Base-by-base conservation (phyloP, 1,140 invertebrate species). In the Hycleus phaleratus region DNA sequence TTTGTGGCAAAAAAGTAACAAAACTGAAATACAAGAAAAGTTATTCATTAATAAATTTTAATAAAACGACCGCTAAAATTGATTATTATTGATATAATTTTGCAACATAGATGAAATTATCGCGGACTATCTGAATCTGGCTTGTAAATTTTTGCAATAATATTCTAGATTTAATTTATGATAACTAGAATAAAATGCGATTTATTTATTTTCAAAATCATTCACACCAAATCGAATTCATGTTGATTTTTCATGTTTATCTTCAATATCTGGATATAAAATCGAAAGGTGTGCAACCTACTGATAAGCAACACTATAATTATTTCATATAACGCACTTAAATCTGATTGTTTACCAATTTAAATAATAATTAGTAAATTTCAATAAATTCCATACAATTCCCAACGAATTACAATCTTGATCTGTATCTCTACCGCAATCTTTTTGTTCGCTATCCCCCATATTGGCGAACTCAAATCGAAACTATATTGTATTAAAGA, bases 221-320 rank as follows among this genome's bases (percentile, higher is more conserved):
- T 53, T 44, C 44, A 44, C 11, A 44, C 42, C 25, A 42, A 45
- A 53, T 44, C 46, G 51, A 53, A 53, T 53, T 53, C 43, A 53
- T 53, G 51, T 53, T 53, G 51, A 53, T 53, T 53, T 53, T 53
- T 53, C 51, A 44, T 53, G 51, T 53, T 53, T 53, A 53, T 42
- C 51, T 53, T 24, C 44, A 44, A 44, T 26, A 45, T 11, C 25
- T 32, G 32, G 51, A 56, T 56, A 40, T 56, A 56, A 56, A 56
- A 56, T 56, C 32, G 25, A 56, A 40, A 38, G 43, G 54, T 26
- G 45, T 47, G 46, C 46, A 46, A 56, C 11, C 48, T 49, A 48
- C 54, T 43, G 46, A 47, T 55, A 53, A 53, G 51, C 51, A 53
- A 53, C 51, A 44, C 51, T 49, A 39, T 1, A 32, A 32, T 32